phyloP scores from a whole-genome alignment of 2,113 vertebrate species.

The Regulus satrapa region DNA sequence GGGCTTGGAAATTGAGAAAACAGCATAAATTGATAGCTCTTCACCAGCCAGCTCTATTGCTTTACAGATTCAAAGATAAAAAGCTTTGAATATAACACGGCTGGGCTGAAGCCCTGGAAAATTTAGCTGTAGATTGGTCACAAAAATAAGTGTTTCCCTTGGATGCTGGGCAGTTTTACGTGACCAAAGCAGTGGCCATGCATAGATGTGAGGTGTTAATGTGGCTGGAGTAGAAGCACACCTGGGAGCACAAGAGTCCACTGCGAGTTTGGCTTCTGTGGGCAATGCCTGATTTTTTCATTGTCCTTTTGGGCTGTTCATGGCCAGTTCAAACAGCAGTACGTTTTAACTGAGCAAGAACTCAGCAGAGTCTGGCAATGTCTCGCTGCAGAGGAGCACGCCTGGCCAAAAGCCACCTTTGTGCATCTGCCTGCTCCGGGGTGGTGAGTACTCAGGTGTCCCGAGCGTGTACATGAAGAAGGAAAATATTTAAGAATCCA shows the following conservation, averaged over 20 bases:
- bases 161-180: background rate
- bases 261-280: background rate
- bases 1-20: background rate
- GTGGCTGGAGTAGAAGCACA: accelerated
- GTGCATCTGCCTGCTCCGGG: background rate
- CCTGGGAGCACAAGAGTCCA: background rate
- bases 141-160: background rate
- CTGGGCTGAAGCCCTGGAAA: background rate
- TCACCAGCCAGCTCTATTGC: background rate
- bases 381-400: accelerated
- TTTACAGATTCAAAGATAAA: background rate
- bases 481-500: slow-evolving; percentile 15
- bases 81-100: background rate
- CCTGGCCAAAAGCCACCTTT: background rate
- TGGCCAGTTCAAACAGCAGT: background rate
- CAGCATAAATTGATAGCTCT: background rate
- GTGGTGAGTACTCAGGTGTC: background rate
- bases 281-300: background rate
- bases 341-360: background rate
- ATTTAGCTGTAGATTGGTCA: background rate
- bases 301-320: background rate
- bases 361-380: background rate
- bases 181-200: background rate
- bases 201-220: background rate
- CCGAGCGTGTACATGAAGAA: background rate